A percentile compares a stretch with the other conserved stretches of the same genome.
phyloP scores from a whole-genome alignment of 2,888 invertebrate species.

The Metalampra italica region DNA sequence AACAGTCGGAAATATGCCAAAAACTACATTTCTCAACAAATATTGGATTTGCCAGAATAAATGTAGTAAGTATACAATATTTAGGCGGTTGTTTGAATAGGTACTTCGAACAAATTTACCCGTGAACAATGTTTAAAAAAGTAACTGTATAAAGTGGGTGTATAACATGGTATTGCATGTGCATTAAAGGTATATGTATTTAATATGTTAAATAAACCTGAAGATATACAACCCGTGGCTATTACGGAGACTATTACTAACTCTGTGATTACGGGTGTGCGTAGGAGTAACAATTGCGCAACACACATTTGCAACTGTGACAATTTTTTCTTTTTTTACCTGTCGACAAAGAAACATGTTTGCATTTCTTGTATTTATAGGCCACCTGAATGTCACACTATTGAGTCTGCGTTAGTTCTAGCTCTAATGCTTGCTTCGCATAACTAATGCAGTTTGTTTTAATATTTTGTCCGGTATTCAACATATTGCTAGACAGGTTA shows the following conservation, averaged over 20 bases:
- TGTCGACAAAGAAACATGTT: conserved; percentile 27
- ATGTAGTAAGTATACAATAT: neutral
- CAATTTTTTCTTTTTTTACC: conserved; percentile 22
- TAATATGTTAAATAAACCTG: neutral
- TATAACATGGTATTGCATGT: no score
- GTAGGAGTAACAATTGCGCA: conserved; percentile 5
- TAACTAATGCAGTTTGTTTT: conserved; percentile 26
- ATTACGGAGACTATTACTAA: no score
- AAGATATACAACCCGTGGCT: neutral
- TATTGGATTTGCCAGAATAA: no score
- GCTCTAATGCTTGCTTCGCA: conserved; percentile 6
- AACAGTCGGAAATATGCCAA: no score
- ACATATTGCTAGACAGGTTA: conserved; percentile 29
- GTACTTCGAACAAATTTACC: conserved; percentile 1
- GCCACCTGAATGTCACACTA: conserved; percentile 12
- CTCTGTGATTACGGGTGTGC: no score
- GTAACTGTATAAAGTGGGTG: neutral
- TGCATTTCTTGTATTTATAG: conserved; percentile 19
- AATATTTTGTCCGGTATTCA: conserved; percentile 25
- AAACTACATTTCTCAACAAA: no score
- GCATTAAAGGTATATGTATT: neutral
- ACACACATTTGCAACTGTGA: conserved; percentile 22
- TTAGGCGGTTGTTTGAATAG: neutral
- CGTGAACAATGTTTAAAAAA: conserved; percentile 3
- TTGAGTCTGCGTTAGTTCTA: conserved; percentile 21